A percentile compares a stretch with the other conserved stretches of the same genome.
phyloP scores from a whole-genome alignment of 53 echinoderm and acorn worm genomes.

The Patiria pectinifera region DNA sequence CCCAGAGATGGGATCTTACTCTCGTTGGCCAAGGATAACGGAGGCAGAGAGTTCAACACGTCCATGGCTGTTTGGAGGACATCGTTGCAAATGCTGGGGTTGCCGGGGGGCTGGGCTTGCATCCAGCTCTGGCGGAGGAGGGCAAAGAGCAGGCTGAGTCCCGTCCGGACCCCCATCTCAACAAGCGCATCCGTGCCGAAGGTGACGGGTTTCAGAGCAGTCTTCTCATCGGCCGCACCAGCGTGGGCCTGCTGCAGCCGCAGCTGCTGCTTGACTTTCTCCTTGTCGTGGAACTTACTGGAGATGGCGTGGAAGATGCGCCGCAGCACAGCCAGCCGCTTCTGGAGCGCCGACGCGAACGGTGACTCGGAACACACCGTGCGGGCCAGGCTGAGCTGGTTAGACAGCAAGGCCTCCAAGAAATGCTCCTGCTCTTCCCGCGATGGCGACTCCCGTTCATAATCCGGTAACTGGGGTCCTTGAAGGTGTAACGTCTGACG shows the following conservation, averaged over 20 bases:
- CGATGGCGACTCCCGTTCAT: conserved; percentile 87
- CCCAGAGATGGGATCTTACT: conserved; percentile 95
- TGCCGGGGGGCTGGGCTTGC: conserved; percentile 59
- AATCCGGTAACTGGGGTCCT: conserved; percentile 96
- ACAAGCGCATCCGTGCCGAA: conserved; percentile 96
- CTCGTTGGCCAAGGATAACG: conserved; percentile 94
- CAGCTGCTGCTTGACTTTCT: conserved; percentile 96
- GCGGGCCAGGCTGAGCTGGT: conserved; percentile 88
- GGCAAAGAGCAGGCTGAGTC: conserved; percentile 92
- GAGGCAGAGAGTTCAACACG: conserved; percentile 86
- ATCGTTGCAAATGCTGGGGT: conserved; percentile 84
- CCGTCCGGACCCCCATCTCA: conserved; percentile 98
- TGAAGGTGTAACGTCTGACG: conserved; percentile 90
- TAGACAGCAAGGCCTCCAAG: conserved; percentile 80
- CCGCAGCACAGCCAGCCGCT: conserved; percentile 83
- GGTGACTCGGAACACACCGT: conserved; percentile 91
- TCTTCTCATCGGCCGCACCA: conserved; percentile 82
- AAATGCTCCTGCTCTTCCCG: conserved; percentile 95
- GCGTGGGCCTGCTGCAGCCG: conserved; percentile 86
- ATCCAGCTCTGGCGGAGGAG: conserved; percentile 94
- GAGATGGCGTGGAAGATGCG: conserved; percentile 93
- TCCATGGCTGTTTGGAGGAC: conserved; percentile 90
- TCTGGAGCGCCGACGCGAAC: conserved; percentile 82
- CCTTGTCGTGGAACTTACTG: conserved; percentile 97
- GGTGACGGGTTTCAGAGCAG: conserved; percentile 69